Evolutionary conservation across 2,113 vertebrate genomes (phyloP), one percentile per base, ranked within the genome.

Genomic region (Gymnorhina tibicen): DNA sequence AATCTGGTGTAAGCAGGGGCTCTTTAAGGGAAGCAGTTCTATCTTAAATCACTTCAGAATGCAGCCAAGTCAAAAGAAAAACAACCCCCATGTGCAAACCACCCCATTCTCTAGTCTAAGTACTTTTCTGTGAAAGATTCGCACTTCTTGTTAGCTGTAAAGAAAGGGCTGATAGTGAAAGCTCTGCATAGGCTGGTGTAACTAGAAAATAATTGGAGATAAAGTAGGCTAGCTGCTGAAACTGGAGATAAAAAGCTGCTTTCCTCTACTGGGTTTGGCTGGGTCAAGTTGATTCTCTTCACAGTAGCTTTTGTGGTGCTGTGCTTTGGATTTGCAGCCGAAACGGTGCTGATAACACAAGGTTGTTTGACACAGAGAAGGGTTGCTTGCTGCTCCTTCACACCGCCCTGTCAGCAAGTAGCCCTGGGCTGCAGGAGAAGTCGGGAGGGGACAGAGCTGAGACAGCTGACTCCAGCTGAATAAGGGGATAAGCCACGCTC

Each of bases 361-460:
- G 13, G 32, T 4, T 24, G 16, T 58, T 75, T 73, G 4, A 16
- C 8, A 14, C 14, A 30, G 16, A 3, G 3, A 17, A 1, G 3
- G 28, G n/a, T 42, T 33, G 52, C 35, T 39, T 67, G 28, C 62
- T 83, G 58, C 26, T 68, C 2, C 3, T 42, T 73, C 63, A 20
- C 16, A 1, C 37, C 12, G 3, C 58, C 32, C 18, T 13, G 1
- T 23, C 68, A 20, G 47, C 0, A 6, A 39, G 10, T 0, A 17
- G 35, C 30, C 26, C 44, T 63, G 59, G 46, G 44, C 30, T 27
- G 68, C 49, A 21, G 49, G 44, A 66, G 49, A 1, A 42, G 30
- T 0, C 19, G 27, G 20, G 44, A 60, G 56, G 37, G 15, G 37
- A 33, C 27, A 27, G 22, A 76, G 37, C 26, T 68, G 53, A 18